These are phyloP conservation scores for Stomatorhinus ivindoensis DNA, from an alignment of 2,113 vertebrate genomes.

Conservation along the genomic window DNA sequence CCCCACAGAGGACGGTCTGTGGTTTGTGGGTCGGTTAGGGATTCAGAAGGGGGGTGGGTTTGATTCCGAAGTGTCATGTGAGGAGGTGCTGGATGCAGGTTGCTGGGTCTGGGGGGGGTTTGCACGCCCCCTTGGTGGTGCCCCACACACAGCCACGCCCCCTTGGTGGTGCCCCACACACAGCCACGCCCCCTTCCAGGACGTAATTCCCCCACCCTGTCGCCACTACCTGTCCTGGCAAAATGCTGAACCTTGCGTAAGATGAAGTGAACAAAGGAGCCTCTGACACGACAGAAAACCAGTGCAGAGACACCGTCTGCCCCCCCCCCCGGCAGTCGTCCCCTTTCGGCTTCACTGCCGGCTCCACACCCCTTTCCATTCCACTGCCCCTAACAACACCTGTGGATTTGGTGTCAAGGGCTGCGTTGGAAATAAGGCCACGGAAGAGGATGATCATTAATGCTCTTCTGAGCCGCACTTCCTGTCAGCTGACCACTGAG, in stretches of 20 bases:
- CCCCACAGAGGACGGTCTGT: background rate
- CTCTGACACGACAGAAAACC: background rate
- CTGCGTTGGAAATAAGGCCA: background rate
- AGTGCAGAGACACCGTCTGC: background rate
- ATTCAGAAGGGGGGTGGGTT: background rate
- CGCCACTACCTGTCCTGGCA: background rate
- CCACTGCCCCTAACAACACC: background rate
- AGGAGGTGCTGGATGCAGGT: background rate
- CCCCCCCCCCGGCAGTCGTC: background rate
- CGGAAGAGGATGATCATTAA: background rate
- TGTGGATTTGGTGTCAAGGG: background rate
- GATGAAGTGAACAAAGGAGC: background rate
- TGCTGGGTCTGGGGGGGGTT: background rate
- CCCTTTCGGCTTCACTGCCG: background rate
- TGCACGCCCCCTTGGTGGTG: background rate
- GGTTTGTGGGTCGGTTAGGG: background rate
- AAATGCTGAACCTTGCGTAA: background rate
- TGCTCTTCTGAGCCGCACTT: background rate
- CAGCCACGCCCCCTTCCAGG: background rate
- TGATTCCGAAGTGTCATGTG: background rate
- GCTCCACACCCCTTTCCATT: background rate
- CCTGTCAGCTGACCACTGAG: background rate
- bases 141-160: background rate
- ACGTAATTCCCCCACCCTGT: background rate
- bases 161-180: background rate